Conservation (phyloP, 2,113 vertebrate species). For the Ictalurus furcatus region DNA sequence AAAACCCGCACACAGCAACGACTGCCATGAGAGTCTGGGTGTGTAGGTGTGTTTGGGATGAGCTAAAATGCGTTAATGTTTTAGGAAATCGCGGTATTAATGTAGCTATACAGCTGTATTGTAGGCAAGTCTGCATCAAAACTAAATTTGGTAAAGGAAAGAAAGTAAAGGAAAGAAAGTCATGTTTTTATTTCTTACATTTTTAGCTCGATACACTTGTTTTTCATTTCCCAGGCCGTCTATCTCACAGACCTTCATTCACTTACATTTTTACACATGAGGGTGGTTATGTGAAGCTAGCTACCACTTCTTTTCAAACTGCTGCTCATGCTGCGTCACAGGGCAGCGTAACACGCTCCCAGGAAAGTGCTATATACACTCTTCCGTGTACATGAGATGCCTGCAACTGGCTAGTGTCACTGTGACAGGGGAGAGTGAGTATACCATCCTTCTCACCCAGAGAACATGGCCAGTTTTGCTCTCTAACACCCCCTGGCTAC, state of each 20-base stretch:
- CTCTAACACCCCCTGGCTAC: neutral
- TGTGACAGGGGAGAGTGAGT: too few species aligned
- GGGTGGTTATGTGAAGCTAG: neutral
- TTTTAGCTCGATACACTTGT: neutral
- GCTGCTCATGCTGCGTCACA: too few species aligned
- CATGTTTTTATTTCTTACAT: too few species aligned
- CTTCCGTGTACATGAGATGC: neutral
- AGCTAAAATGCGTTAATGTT: neutral
- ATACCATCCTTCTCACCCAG: neutral
- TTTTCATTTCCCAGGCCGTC: neutral
- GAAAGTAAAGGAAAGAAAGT: too few species aligned
- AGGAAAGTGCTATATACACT: neutral
- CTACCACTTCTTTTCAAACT: neutral
- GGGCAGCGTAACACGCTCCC: too few species aligned
- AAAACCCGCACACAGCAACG: neutral
- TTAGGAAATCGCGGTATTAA: neutral
- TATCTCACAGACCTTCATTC: neutral
- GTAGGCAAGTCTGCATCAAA: neutral
- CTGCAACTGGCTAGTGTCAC: neutral
- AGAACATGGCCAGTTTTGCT: neutral
- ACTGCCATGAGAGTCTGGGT: constrained; percentile 9
- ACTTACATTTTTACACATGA: neutral
- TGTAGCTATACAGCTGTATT: neutral
- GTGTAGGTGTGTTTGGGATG: neutral
- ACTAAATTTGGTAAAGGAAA: neutral